Evolutionary conservation across 2,113 vertebrate genomes (phyloP).

Genomic region (Tylochromis polylepis): DNA sequence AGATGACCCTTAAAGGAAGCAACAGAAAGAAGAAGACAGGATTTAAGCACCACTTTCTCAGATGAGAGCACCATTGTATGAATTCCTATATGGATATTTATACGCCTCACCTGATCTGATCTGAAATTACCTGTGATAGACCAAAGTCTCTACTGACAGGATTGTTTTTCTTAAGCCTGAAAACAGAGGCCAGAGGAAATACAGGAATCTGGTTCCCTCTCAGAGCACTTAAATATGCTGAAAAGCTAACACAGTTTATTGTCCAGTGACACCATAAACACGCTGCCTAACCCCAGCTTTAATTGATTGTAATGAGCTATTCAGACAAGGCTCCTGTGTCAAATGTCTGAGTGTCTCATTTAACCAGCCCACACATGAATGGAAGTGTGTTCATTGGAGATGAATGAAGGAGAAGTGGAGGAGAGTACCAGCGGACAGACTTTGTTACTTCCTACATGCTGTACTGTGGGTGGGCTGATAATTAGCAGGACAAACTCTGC

Average conservation of each 20-base stretch:
- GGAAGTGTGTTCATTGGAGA: background rate
- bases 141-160: background rate
- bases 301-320: conserved; percentile 8
- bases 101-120: background rate
- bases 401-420: background rate
- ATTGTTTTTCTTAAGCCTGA: background rate
- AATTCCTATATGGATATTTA: background rate
- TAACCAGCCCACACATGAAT: background rate
- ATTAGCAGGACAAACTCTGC: background rate
- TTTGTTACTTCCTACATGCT: background rate
- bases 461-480: conserved; percentile 14
- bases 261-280: background rate
- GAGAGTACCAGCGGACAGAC: background rate
- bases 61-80: background rate
- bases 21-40: background rate
- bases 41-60: background rate
- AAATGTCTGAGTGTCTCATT: background rate
- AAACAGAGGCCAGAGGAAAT: background rate
- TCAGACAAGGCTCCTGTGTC: background rate
- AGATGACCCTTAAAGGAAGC: background rate
- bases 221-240: background rate
- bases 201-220: background rate
- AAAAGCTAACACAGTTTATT: background rate
- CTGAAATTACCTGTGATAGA: background rate
- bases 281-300: background rate